Conservation (phyloP, 1,140 invertebrate species). For the Zaprionus davidi region DNA sequence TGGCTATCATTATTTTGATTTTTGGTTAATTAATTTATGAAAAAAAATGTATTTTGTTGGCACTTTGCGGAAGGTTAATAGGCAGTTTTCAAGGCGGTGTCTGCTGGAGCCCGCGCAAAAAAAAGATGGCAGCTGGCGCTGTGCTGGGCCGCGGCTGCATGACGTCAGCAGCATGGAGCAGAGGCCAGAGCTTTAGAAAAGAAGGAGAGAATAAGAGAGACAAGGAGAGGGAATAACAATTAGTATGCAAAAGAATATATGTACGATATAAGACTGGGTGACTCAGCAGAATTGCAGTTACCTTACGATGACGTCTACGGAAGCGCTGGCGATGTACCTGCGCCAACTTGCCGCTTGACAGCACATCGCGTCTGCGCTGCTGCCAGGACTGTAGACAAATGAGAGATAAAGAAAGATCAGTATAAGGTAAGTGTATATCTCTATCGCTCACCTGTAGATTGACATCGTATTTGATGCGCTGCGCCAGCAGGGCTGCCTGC, state of each 20-base stretch:
- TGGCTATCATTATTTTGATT: not conserved
- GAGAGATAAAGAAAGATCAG: not conserved
- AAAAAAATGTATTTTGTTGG: conserved; percentile 43
- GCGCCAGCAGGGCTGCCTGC: conserved; percentile 36
- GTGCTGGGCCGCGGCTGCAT: conserved; percentile 43
- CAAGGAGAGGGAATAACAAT: no score
- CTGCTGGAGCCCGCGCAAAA: conserved; percentile 22
- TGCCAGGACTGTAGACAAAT: conserved; percentile 54
- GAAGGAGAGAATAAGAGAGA: no score
- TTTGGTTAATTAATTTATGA: not conserved
- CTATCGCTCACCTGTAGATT: conserved; percentile 62
- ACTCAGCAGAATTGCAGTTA: conserved; percentile 1
- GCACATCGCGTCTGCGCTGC: conserved; percentile 43
- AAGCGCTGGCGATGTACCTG: conserved; percentile 67
- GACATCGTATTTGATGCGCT: conserved; percentile 62
- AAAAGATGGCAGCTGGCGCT: conserved; percentile 61
- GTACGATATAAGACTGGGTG: no score
- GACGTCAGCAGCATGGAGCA: conserved; percentile 4
- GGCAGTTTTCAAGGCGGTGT: conserved; percentile 2
- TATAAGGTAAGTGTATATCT: not conserved
- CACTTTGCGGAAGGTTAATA: conserved; percentile 27
- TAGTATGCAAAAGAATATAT: not conserved
- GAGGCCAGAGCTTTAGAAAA: conserved; percentile 52
- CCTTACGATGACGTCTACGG: conserved; percentile 49
- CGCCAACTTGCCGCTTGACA: conserved; percentile 50